Base-by-base conservation (phyloP, 2,797 vertebrate genomes). In the Saxicola maurus region DNA sequence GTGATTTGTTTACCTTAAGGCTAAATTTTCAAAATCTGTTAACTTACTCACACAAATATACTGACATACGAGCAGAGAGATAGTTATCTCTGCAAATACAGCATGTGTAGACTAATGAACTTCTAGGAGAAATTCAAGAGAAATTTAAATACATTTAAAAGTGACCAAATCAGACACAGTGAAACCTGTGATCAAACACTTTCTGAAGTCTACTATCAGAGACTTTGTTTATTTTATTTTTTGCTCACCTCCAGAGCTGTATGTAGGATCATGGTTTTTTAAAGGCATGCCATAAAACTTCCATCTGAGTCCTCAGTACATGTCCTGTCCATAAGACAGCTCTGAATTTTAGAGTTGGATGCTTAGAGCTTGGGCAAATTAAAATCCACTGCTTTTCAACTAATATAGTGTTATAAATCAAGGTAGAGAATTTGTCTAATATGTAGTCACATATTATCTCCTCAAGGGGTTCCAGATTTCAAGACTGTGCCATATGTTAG, bases 21-120 rank as follows among this genome's bases (percentile, higher is more conserved):
- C 30, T 93, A 92, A 76, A 62, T 82, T 90, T 72, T 78, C 13
- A 90, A 65, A 94, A 92, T 48, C 35, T 61, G 11, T 61, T 76
- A 71, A 82, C 9, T 33, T 25, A 51, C 33, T 74, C 67, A 88
- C 10, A 40, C 40, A 68, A 80, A 86, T 15, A 66, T 17, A 71
- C n/a, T 77, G 49, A 75, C 5, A 8, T 3, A 62, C 2, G 17
- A 89, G 42, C n/a, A 82, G 31, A 73, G 16, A 56, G 31, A 76
- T 0, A 2, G 18, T 9, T n/a, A 59, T 2, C 10, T 21, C 28
- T 56, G 83, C 18, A 56, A 75, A 85, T 13, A 92, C 2, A 85
- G 37, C 73, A 69, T 3, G 4, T 62, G 24, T n/a, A 72, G 28
- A 64, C 30, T 68, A 51, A 82, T 14, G 31, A 67, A 71, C 13